Base-by-base conservation (phyloP, 2,888 invertebrate genomes). In the Chrysolina americana region DNA sequence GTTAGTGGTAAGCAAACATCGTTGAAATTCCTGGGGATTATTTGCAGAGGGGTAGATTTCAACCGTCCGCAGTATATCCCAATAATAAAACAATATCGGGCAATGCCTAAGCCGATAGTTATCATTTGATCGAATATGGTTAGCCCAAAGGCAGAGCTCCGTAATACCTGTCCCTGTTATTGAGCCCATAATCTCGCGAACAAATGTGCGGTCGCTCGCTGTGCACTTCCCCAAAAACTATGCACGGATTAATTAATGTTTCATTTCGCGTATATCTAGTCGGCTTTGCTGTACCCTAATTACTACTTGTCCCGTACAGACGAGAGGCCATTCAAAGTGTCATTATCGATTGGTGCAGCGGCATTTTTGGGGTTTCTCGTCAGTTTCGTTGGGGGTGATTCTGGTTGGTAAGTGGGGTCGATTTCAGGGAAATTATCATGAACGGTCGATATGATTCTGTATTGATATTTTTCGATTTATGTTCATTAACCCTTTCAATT, bases 321-420 rank as follows among this genome's bases (percentile, higher is more conserved):
- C 53, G 44, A 53, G 68, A 68, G 68, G 68, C 68, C 68, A 53
- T 68, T 53, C 68, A 68, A 68, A 68, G 68, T 50, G 41, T 15
- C 19, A 53, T 50, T 68, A 68, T 68, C 53, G 68, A 68, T 53
- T 68, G 17, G 13, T 47, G 50, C 9, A 41, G 19, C 53, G 53
- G 53, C 53, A 21, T 36, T 68, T 68, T 53, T 68, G 13, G 3
- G 68, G 68, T 21, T 68, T 68, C 66, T 53, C 56, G 11, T 23
- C 8, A 10, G 59, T 11, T 56, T 19, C 17, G 19, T 19, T 5
- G 56, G 10, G 59, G 59, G 36, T 59, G 59, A 59, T 59, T 28
- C n/a, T 23, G 15, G 13, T 10, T n/a, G n/a, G n/a, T n/a, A 13
- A 11, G 36, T 15, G 59, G 15, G 59, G 28, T 47, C 47, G 4